Evolutionary conservation across 1,140 invertebrate genomes (phyloP).

Genomic region (Drosophila quadrilineata): DNA sequence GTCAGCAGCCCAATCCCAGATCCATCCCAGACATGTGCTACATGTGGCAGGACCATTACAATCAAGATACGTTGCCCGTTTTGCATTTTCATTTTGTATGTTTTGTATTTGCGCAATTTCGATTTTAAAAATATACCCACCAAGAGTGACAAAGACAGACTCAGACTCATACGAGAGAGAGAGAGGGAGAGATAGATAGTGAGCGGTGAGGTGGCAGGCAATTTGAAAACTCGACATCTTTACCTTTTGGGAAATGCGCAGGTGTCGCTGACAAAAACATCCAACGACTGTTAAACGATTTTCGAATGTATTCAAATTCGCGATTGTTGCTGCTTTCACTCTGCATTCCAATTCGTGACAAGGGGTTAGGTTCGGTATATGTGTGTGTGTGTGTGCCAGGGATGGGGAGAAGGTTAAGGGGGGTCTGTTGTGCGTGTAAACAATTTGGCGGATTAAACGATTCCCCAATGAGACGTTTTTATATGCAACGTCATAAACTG

Average conservation of each 20-base stretch:
- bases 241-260: constrained; percentile 57
- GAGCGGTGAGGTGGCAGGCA: background rate
- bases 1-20: constrained; percentile 1
- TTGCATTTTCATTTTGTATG: constrained; percentile 54
- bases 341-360: background rate
- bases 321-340: constrained; percentile 48
- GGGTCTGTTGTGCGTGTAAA: constrained; percentile 49
- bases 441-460: constrained; percentile 75
- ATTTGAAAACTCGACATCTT: constrained; percentile 6
- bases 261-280: constrained; percentile 63
- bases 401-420: constrained; percentile 10
- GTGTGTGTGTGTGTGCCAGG: background rate
- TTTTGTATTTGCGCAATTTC: constrained; percentile 64
- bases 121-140: constrained; percentile 69
- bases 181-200: background rate
- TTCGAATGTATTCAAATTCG: constrained; percentile 76
- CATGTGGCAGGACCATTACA: constrained; percentile 40
- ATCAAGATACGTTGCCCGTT: constrained; percentile 56
- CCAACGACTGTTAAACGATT: constrained; percentile 68
- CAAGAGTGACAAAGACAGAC: background rate
- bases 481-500: constrained; percentile 67
- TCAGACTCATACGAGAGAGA: background rate
- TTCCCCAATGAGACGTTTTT: constrained; percentile 75
- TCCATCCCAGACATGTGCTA: constrained; percentile 5
- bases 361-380: constrained; percentile 9